Conservation (phyloP, 2,113 vertebrate genomes). For the Seriola rivoliana region DNA sequence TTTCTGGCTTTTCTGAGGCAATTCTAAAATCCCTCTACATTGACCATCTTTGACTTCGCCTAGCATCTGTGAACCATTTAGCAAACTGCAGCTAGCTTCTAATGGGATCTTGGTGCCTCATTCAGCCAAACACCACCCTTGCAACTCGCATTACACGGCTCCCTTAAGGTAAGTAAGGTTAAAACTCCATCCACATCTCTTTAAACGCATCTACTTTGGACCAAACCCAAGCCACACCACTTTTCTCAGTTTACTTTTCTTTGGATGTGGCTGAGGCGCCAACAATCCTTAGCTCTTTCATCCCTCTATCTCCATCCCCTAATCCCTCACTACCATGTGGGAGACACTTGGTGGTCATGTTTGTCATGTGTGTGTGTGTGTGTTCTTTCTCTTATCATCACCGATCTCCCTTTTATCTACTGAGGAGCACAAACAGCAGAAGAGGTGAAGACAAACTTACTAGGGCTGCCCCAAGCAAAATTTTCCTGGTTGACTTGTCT, state of each 20-base stretch:
- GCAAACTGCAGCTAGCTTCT: constrained; percentile 29
- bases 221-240: constrained; percentile 27
- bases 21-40: neutral
- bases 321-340: constrained; percentile 30
- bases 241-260: constrained; percentile 9
- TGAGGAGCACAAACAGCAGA: neutral
- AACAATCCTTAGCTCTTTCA: neutral
- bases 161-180: constrained; percentile 41
- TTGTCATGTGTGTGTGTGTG: neutral
- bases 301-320: constrained; percentile 20
- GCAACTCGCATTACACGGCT: constrained; percentile 21
- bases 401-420: neutral
- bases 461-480: no score
- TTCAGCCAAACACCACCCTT: constrained; percentile 6
- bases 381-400: neutral
- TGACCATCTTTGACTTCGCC: neutral
- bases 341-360: neutral
- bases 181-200: constrained; percentile 27
- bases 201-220: constrained; percentile 42
- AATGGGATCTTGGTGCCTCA: constrained; percentile 23
- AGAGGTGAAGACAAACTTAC: no score
- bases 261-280: constrained; percentile 42
- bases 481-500: no score
- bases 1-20: neutral
- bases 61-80: constrained; percentile 51